Evolutionary conservation across 2,797 vertebrate species (phyloP).

Genomic region (Eulemur rubriventer): DNA sequence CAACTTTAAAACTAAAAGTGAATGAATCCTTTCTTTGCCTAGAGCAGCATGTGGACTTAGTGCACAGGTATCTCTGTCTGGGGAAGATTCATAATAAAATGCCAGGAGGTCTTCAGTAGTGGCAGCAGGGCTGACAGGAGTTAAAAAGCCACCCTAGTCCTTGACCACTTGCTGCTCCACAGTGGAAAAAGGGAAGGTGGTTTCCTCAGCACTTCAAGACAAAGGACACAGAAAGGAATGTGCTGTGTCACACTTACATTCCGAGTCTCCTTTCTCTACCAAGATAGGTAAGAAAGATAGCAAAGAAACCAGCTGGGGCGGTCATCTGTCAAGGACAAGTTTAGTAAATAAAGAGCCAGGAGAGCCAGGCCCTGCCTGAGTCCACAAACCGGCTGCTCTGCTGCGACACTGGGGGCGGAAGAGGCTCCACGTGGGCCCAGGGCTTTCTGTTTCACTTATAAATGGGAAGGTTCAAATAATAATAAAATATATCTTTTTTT

Average conservation of each 20-base stretch:
- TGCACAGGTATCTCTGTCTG: background rate
- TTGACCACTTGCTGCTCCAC: background rate
- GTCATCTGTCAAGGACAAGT: background rate
- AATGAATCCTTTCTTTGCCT: background rate
- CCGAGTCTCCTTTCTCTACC: background rate
- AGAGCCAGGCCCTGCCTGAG: background rate
- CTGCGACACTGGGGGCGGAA: background rate
- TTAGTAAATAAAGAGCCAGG: background rate
- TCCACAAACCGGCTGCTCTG: background rate
- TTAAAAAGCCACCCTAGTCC: background rate
- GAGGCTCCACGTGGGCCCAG: background rate
- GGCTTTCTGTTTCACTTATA: background rate
- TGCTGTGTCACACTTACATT: background rate
- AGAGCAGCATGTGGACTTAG: background rate
- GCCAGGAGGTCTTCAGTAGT: background rate
- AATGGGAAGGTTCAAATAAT: background rate
- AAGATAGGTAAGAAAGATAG: background rate
- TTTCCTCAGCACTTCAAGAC: background rate
- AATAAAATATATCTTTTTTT: background rate
- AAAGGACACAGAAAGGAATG: background rate
- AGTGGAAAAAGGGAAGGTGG: background rate
- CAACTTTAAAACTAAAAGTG: conserved; percentile 14
- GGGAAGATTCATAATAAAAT: background rate
- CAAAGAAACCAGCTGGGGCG: background rate
- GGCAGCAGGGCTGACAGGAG: background rate